phyloP scores from a whole-genome alignment of 2,888 invertebrate genomes.

The Leptarthrus brevirostris region DNA sequence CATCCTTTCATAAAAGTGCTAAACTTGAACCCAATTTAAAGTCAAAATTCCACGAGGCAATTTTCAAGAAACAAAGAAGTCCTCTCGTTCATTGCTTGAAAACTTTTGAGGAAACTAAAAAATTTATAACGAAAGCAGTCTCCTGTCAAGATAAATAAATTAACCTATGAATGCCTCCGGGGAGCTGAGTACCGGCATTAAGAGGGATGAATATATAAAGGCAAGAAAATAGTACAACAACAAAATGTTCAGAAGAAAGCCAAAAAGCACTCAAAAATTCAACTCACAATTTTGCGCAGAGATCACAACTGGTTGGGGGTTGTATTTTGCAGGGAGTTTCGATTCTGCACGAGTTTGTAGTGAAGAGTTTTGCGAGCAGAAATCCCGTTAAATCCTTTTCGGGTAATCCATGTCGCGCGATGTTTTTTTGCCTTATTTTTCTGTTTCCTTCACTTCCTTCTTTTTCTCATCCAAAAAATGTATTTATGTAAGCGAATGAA shows the following conservation, averaged over 20 bases:
- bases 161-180: constrained; percentile 42
- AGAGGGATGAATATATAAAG: constrained; percentile 42
- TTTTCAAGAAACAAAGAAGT: constrained; percentile 5
- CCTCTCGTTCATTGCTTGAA: constrained; percentile 5
- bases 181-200: constrained; percentile 25
- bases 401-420: constrained; percentile 53
- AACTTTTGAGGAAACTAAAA: constrained; percentile 32
- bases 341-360: constrained; percentile 27
- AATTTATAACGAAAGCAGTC: constrained; percentile 33
- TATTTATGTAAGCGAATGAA: constrained; percentile 22
- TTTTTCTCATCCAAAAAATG: background rate
- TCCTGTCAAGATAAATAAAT: constrained; percentile 44
- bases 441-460: background rate
- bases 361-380: constrained; percentile 47
- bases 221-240: constrained; percentile 23
- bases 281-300: constrained; percentile 55
- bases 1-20: constrained; percentile 11
- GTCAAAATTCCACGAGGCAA: background rate
- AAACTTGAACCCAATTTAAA: constrained; percentile 1
- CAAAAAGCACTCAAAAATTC: constrained; percentile 53
- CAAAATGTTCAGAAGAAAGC: constrained; percentile 37
- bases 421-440: background rate
- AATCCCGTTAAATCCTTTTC: constrained; percentile 54
- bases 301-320: constrained; percentile 48
- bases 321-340: constrained; percentile 23